Evolutionary conservation across 2,113 vertebrate species (phyloP).

Genomic region (Cyprinodon brontotheroides): DNA sequence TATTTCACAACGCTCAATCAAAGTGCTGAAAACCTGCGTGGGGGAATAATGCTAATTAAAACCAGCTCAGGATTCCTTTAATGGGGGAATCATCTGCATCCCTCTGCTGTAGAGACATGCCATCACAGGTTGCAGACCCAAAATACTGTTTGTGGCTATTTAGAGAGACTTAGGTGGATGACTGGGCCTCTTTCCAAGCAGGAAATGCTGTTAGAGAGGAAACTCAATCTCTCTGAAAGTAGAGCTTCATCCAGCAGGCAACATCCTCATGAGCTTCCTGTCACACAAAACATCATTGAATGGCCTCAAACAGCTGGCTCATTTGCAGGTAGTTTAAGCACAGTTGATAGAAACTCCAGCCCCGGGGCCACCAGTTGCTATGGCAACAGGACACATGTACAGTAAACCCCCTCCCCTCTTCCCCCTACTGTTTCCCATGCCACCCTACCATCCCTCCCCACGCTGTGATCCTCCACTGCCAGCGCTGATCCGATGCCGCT

Average conservation of each 20-base stretch:
- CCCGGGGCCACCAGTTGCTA: slow-evolving; percentile 74
- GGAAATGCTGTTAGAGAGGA: slow-evolving; percentile 40
- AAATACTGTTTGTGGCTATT: background rate
- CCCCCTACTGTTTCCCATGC: slow-evolving; percentile 37
- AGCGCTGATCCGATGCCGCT: slow-evolving; percentile 67
- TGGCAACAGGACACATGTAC: slow-evolving; percentile 79
- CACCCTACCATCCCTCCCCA: slow-evolving; percentile 64
- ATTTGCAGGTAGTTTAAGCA: slow-evolving; percentile 66
- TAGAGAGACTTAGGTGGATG: slow-evolving; percentile 15
- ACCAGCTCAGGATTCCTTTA: slow-evolving; percentile 51
- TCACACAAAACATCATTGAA: slow-evolving; percentile 24
- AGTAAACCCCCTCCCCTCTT: slow-evolving; percentile 14
- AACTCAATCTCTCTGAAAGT: slow-evolving; percentile 36
- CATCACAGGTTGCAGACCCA: background rate
- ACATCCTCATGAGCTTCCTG: slow-evolving; percentile 27
- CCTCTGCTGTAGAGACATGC: background rate
- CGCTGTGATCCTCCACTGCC: slow-evolving; percentile 75
- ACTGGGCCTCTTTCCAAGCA: slow-evolving; percentile 15
- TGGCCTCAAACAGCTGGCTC: slow-evolving; percentile 54
- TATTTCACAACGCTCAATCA: slow-evolving; percentile 56
- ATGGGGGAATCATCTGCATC: slow-evolving; percentile 34
- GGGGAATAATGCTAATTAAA: slow-evolving; percentile 70
- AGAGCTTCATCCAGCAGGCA: background rate
- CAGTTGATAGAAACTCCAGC: slow-evolving; percentile 69
- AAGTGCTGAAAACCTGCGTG: slow-evolving; percentile 49